A percentile compares a stretch with the other conserved stretches of the same genome.
phyloP scores from a whole-genome alignment of 2,797 vertebrate species.

The Onychomys leucogaster region DNA sequence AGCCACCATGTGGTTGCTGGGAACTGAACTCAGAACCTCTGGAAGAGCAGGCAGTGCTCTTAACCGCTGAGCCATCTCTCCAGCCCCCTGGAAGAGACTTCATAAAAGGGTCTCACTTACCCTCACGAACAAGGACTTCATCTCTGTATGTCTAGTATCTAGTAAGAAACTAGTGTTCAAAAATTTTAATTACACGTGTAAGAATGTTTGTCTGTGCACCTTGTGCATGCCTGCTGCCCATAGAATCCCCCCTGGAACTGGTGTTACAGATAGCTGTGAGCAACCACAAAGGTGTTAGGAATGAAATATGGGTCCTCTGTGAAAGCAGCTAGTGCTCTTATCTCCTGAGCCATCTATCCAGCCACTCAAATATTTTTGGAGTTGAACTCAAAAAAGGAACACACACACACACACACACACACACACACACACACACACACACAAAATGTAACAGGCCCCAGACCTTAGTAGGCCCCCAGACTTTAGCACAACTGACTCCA shows the following conservation, averaged over 20 bases:
- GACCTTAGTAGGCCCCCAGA: background rate
- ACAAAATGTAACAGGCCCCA: background rate
- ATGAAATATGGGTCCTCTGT: background rate
- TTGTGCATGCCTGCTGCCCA: background rate
- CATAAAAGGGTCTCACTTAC: background rate
- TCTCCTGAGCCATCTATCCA: background rate
- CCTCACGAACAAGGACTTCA: background rate
- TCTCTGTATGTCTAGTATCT: background rate
- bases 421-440: too few relatives aligned
- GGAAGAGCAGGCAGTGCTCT: too few relatives aligned
- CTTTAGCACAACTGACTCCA: background rate
- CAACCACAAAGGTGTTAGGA: background rate
- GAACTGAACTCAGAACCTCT: too few relatives aligned
- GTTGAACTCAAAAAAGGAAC: background rate
- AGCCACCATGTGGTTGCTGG: too few relatives aligned
- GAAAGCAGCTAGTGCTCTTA: background rate
- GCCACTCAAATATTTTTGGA: background rate
- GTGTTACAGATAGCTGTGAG: background rate
- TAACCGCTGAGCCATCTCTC: too few relatives aligned
- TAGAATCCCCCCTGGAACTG: background rate
- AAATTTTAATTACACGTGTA: background rate
- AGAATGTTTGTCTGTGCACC: background rate
- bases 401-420: too few relatives aligned
- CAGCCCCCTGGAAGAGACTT: slow-evolving; percentile 44
- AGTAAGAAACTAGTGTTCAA: slow-evolving; percentile 1